Conservation (phyloP, 2,797 vertebrate genomes). For the Lutjanus argentimaculatus region DNA sequence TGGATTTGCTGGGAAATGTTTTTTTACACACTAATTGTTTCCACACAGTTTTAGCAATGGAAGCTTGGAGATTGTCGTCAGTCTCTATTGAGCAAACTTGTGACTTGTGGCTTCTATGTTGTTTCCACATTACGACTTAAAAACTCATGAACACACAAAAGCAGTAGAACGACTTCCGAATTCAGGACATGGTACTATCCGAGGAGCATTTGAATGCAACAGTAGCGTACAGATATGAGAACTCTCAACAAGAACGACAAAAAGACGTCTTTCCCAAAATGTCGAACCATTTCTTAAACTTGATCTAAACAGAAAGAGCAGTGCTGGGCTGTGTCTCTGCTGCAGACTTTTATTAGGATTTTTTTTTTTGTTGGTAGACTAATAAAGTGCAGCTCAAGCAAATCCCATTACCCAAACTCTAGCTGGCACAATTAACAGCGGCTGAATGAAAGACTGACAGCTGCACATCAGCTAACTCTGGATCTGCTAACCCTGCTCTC, state of each 20-base stretch:
- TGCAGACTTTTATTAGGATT: conserved; percentile 1
- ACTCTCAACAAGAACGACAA: neutral
- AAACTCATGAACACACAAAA: too few relatives aligned
- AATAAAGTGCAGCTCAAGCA: conserved; percentile 11
- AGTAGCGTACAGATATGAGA: neutral
- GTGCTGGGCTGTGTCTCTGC: neutral
- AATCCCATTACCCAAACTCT: conserved; percentile 15
- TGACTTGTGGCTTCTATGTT: too few relatives aligned
- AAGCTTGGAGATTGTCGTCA: too few relatives aligned
- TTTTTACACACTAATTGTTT: too few relatives aligned
- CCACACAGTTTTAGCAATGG: too few relatives aligned
- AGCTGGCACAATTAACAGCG: conserved; percentile 13
- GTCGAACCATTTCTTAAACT: neutral
- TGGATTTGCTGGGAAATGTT: too few relatives aligned
- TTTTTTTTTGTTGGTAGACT: conserved; percentile 10
- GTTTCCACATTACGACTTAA: too few relatives aligned
- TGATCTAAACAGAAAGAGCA: neutral
- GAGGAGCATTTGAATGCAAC: too few relatives aligned
- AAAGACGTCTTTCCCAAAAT: neutral
- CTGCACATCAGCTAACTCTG: neutral
- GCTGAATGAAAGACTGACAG: conserved; percentile 27
- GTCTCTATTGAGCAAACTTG: too few relatives aligned
- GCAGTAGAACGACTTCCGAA: too few relatives aligned
- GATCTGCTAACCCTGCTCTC: neutral
- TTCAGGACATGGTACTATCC: too few relatives aligned